Evolutionary conservation across 1,140 invertebrate species (phyloP).

Genomic region (Telenomus remus): DNA sequence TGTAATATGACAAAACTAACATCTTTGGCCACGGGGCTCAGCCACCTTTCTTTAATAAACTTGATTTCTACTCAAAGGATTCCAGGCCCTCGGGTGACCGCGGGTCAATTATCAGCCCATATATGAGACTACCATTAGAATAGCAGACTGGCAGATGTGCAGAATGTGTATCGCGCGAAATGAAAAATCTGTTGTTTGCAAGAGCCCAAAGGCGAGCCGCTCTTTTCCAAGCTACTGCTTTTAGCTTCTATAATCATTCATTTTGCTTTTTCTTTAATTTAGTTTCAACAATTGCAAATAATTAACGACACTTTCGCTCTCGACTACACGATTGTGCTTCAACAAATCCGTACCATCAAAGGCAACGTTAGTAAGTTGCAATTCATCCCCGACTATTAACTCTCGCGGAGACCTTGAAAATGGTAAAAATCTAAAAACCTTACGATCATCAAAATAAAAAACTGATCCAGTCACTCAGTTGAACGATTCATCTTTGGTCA

Average conservation of each 20-base stretch:
- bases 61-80: constrained; percentile 62
- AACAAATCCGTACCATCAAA: too few relatives aligned
- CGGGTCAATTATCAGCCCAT: constrained; percentile 70
- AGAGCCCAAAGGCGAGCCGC: constrained; percentile 33
- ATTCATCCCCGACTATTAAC: too few relatives aligned
- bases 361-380: too few relatives aligned
- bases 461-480: background rate
- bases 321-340: too few relatives aligned
- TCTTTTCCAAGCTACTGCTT: constrained; percentile 27
- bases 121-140: constrained; percentile 72
- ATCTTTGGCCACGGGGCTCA: constrained; percentile 25
- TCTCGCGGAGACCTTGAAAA: too few relatives aligned
- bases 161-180: constrained; percentile 31
- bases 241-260: constrained; percentile 4
- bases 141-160: constrained; percentile 72
- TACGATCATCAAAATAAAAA: too few relatives aligned
- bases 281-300: background rate
- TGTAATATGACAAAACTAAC: constrained; percentile 55
- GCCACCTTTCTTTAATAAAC: constrained; percentile 54
- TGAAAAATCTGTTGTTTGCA: constrained; percentile 42
- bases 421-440: too few relatives aligned
- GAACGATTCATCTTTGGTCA: background rate
- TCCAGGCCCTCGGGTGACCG: constrained; percentile 63
- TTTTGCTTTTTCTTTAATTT: background rate
- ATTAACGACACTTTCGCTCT: too few relatives aligned